Base-by-base conservation (phyloP, 2,797 vertebrate genomes). In the Halcyon badia region DNA sequence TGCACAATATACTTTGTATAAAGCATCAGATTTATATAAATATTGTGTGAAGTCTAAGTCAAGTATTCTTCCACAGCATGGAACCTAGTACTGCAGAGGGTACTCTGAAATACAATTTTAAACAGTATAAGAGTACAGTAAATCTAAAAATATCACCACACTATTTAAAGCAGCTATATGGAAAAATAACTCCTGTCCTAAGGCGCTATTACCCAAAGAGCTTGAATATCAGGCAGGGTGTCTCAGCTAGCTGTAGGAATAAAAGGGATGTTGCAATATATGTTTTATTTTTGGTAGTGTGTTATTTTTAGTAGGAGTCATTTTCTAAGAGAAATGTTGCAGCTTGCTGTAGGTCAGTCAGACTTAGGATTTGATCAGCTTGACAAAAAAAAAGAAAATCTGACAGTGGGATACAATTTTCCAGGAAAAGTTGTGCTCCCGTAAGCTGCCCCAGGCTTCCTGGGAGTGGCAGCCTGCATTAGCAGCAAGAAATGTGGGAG, bases 81-180 rank as follows among this genome's bases (percentile, higher is more conserved):
- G 42, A 70, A 71, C 31, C 22, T 76, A 44, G 52, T 83, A 62
- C 39, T 81, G 70, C 54, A 71, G 42, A 94, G 37, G 26, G 52
- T 90, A 62, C 88, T 86, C 87, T 82, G 90, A 71, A 86, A 76
- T 49, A 78, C 52, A 11, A 30, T 49, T 93, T 93, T 44, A 69
- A 88, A 76, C 35, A 79, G 30, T 62, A 11, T 26, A 73, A 66
- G 61, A 76, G 70, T 70, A 73, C 83, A 73, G 86, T 87, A 79
- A 84, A 66, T 69, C 89, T 95, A 92, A 94, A 95, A 95, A 92
- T 93, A 91, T 19, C 58, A 28, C 41, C 22, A 16, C 3, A 4
- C 72, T 87, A 82, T 90, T 94, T 93, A 79, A 93, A 90, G 58
- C 22, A 82, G 66, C 46, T 66, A 2, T 42, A 62, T 76, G 49